phyloP scores from a whole-genome alignment of 1,140 invertebrate species.

The Agrilus planipennis region DNA sequence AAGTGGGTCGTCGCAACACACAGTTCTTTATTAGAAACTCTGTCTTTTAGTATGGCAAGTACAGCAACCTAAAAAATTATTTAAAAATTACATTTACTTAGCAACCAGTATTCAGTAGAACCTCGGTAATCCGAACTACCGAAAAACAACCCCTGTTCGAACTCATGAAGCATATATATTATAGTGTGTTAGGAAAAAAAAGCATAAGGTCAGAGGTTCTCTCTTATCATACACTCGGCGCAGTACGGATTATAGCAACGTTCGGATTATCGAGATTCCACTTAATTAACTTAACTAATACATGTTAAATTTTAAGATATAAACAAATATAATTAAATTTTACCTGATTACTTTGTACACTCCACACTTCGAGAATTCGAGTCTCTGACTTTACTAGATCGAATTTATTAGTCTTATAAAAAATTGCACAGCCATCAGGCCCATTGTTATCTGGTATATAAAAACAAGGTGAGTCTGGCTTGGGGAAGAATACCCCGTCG shows the following conservation, averaged over 20 bases:
- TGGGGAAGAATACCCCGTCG: slow-evolving; percentile 58
- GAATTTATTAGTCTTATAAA: slow-evolving; percentile 53
- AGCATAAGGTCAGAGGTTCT: too few species aligned
- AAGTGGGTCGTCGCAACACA: slow-evolving; percentile 64
- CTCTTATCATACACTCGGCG: too few species aligned
- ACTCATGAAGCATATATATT: too few species aligned
- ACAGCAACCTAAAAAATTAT: slow-evolving; percentile 45
- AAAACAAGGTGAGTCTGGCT: slow-evolving; percentile 68
- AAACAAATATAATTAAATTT: background rate
- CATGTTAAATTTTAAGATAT: too few species aligned
- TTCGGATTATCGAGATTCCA: too few species aligned
- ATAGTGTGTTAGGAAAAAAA: too few species aligned
- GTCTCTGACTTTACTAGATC: slow-evolving; percentile 46
- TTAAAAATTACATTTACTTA: slow-evolving; percentile 4
- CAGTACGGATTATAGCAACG: too few species aligned
- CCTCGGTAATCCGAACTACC: too few species aligned
- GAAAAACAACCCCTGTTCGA: too few species aligned
- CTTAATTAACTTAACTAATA: too few species aligned
- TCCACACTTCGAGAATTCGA: slow-evolving; percentile 55
- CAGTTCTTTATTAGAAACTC: slow-evolving; percentile 44
- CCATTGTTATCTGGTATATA: slow-evolving; percentile 62
- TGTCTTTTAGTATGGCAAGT: slow-evolving; percentile 42
- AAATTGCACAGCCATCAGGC: slow-evolving; percentile 71
- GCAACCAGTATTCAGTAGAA: too few species aligned
- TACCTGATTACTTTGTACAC: slow-evolving; percentile 60